These are phyloP conservation scores for Eristalis pertinax DNA, from an alignment of 2,888 invertebrate genomes.

Conservation along the genomic window DNA sequence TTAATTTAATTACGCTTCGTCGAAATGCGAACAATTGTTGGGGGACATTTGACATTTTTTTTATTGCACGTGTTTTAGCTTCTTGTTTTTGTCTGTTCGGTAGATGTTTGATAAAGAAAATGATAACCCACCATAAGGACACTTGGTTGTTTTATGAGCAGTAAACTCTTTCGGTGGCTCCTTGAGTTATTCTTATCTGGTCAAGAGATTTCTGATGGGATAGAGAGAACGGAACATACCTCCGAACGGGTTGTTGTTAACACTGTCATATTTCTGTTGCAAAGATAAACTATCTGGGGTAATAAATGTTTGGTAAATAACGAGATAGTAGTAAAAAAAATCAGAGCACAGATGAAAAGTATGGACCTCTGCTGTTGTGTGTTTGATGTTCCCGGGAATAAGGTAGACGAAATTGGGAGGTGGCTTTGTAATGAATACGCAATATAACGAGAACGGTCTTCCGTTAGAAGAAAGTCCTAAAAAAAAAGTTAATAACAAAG, in stretches of 20 bases:
- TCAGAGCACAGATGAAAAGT: conserved; percentile 43
- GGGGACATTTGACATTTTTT: conserved; percentile 35
- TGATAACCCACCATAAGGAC: conserved; percentile 13
- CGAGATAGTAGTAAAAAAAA: conserved; percentile 38
- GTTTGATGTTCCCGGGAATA: conserved; percentile 27
- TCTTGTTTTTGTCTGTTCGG: conserved; percentile 33
- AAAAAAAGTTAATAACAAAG: background rate
- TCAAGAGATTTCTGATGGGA: conserved; percentile 51
- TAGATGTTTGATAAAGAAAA: conserved; percentile 29
- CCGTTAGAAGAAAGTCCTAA: background rate
- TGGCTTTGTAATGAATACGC: background rate
- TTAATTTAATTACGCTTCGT: conserved; percentile 52
- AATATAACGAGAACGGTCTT: no score
- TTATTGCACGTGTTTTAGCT: conserved; percentile 49
- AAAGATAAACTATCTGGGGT: conserved; percentile 53
- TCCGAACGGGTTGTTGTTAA: conserved; percentile 43
- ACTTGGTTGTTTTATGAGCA: conserved; percentile 14
- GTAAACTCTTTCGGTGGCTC: conserved; percentile 60
- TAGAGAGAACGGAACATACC: conserved; percentile 52
- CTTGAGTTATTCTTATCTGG: conserved; percentile 40
- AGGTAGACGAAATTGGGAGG: background rate
- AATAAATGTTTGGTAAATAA: conserved; percentile 37
- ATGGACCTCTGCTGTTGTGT: background rate
- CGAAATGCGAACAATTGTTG: conserved; percentile 32
- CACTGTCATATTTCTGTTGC: conserved; percentile 60